phyloP scores from a whole-genome alignment of 2,888 invertebrate genomes.

The Leistus spinibarbis region DNA sequence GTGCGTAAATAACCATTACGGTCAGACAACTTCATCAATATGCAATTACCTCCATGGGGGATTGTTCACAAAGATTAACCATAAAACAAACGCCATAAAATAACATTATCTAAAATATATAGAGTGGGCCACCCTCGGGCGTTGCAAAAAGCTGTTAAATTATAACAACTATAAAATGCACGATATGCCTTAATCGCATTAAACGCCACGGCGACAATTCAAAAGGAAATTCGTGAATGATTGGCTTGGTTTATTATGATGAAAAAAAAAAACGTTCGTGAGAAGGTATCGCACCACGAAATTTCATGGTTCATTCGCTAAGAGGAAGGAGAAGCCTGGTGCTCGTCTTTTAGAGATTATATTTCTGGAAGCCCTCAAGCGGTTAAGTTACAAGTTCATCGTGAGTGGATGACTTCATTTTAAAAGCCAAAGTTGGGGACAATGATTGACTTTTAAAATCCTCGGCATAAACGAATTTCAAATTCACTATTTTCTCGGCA shows the following conservation, averaged over 20 bases:
- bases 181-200: conserved; percentile 39
- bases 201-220: conserved; percentile 31
- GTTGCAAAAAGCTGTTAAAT: conserved; percentile 38
- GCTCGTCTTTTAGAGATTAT: neutral
- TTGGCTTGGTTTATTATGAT: conserved; percentile 35
- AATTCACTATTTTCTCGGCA: too few species aligned
- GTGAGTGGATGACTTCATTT: neutral
- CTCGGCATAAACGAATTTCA: too few species aligned
- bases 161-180: conserved; percentile 37
- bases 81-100: conserved; percentile 34
- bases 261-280: too few species aligned
- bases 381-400: neutral
- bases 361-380: neutral
- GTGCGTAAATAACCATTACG: too few species aligned
- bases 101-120: conserved; percentile 39
- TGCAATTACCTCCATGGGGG: conserved; percentile 33
- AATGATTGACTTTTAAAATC: neutral
- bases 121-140: conserved; percentile 18
- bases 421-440: too few species aligned
- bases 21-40: conserved; percentile 31
- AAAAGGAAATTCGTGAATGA: conserved; percentile 33
- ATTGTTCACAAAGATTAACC: conserved; percentile 38
- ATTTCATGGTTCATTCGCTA: conserved; percentile 33
- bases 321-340: neutral
- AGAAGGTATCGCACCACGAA: conserved; percentile 27